Percentiles rank a stretch among this genome's conserved stretches.
These are phyloP conservation scores for Deilephila porcellus DNA, from an alignment of 2,888 invertebrate species.

Conservation along the genomic window DNA sequence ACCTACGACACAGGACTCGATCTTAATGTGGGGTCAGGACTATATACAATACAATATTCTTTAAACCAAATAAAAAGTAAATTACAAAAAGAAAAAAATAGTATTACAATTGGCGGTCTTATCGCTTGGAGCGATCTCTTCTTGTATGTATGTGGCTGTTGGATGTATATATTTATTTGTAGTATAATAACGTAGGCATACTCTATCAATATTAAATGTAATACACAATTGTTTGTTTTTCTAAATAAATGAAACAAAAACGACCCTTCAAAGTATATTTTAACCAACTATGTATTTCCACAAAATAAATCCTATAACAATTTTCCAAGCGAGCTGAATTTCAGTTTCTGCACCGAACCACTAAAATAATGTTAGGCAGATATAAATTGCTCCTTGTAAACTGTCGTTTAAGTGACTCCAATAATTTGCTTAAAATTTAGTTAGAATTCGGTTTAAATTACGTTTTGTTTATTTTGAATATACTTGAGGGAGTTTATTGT, in stretches of 20 bases:
- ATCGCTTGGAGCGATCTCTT: too few species aligned
- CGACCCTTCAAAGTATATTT: background rate
- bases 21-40: too few species aligned
- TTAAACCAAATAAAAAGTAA: too few species aligned
- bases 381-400: conserved; percentile 16
- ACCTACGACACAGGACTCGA: too few species aligned
- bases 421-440: conserved; percentile 12
- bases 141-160: too few species aligned
- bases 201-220: background rate
- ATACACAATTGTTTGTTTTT: background rate
- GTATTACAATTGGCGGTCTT: too few species aligned
- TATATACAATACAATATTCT: too few species aligned
- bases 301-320: conserved; percentile 5
- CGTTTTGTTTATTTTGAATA: background rate
- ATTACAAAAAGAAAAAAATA: too few species aligned
- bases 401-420: conserved; percentile 3
- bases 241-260: background rate
- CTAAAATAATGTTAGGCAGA: conserved; percentile 18
- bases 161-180: too few species aligned
- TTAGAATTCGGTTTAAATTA: background rate
- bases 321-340: conserved; percentile 14
- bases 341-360: conserved; percentile 11
- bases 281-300: background rate
- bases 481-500: background rate
- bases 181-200: too few species aligned